phyloP scores from a whole-genome alignment of 2,113 vertebrate species.

The Potamarius usumacintae region DNA sequence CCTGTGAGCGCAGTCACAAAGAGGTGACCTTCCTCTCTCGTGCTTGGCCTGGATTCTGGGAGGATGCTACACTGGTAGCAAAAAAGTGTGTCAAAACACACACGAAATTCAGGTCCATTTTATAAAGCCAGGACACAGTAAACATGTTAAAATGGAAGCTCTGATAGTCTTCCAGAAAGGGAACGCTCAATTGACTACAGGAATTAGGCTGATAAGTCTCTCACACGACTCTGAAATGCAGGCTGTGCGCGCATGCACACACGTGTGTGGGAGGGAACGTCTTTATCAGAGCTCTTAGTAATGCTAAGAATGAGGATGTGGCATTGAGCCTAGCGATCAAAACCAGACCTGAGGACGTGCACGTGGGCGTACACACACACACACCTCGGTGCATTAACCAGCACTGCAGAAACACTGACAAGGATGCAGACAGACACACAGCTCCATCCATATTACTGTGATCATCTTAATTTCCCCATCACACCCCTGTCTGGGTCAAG shows the following conservation, averaged over 20 bases:
- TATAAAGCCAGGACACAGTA: background rate
- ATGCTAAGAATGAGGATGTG: slow-evolving; percentile 69
- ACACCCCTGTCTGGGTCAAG: no score
- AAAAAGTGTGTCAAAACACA: slow-evolving; percentile 56
- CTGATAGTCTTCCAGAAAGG: background rate
- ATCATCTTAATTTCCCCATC: background rate
- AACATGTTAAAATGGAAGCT: background rate
- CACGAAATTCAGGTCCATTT: background rate
- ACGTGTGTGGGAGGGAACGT: slow-evolving; percentile 59
- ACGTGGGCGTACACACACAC: background rate
- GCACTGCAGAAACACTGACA: background rate
- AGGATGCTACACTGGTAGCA: slow-evolving; percentile 52
- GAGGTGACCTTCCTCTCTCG: slow-evolving; percentile 64
- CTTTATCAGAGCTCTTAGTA: slow-evolving; percentile 65
- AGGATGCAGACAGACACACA: background rate
- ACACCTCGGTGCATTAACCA: background rate
- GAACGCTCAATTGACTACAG: background rate
- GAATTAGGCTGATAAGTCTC: background rate
- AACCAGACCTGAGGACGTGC: slow-evolving; percentile 32
- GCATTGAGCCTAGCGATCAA: slow-evolving; percentile 64
- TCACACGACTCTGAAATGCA: slow-evolving; percentile 29
- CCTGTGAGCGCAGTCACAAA: slow-evolving; percentile 70
- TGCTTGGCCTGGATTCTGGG: slow-evolving; percentile 65
- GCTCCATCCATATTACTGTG: background rate
- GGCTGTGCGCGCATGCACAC: slow-evolving; percentile 23